These are phyloP conservation scores for Eulemur coronatus DNA, from an alignment of 2,797 vertebrate genomes.

Conservation along the genomic window DNA sequence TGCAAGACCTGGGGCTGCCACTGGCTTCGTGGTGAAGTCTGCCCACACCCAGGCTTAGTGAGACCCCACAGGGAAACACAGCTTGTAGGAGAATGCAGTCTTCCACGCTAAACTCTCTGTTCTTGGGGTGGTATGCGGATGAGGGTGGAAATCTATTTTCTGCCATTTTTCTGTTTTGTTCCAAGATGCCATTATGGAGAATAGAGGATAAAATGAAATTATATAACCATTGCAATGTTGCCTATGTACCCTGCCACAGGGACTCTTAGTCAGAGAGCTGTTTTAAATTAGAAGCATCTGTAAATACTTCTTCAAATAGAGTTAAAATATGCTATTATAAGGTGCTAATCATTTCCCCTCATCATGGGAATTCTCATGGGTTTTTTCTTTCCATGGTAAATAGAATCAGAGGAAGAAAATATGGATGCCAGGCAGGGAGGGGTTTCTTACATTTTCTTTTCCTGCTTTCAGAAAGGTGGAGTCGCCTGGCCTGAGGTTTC, in stretches of 20 bases:
- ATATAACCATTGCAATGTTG: neutral
- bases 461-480: neutral
- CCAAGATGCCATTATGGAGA: neutral
- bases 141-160: neutral
- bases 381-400: neutral
- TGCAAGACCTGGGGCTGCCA: neutral
- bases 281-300: conserved; percentile 26
- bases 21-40: too few relatives aligned
- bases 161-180: neutral
- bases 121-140: too few relatives aligned
- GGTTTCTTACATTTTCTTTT: neutral
- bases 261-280: rapidly evolving
- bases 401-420: neutral
- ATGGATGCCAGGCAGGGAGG: neutral
- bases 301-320: neutral
- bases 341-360: neutral
- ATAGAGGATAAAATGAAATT: neutral
- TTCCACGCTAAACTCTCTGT: neutral
- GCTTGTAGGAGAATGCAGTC: rapidly evolving
- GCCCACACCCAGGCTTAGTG: rapidly evolving
- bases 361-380: neutral
- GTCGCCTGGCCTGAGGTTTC: neutral
- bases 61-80: rapidly evolving
- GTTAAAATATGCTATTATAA: neutral
- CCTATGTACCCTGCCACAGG: rapidly evolving